These are phyloP conservation scores for Nyctereutes procyonoides DNA, from an alignment of 2,113 vertebrate species.

Conservation along the genomic window DNA sequence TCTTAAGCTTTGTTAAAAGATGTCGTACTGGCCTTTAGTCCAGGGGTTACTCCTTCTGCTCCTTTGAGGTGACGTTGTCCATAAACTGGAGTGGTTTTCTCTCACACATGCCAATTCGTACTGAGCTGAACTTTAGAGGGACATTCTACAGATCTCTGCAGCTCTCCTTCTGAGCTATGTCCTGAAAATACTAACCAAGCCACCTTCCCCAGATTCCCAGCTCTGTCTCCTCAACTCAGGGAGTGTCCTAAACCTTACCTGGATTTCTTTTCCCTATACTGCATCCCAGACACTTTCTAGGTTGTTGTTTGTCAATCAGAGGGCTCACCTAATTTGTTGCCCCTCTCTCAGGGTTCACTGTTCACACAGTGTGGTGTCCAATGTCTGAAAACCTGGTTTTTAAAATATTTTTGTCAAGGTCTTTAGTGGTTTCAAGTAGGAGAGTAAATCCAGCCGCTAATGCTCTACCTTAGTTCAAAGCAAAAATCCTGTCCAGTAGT, in stretches of 20 bases:
- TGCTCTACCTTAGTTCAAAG: background rate
- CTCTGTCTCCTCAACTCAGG: background rate
- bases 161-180: background rate
- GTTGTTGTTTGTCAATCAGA: background rate
- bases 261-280: background rate
- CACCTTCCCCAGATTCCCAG: background rate
- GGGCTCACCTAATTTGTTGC: background rate
- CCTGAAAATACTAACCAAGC: background rate
- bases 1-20: background rate
- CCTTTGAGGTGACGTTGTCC: background rate
- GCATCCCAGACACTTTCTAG: background rate
- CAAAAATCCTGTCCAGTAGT: conserved; percentile 8
- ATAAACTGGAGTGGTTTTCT: background rate
- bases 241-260: background rate
- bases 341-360: background rate
- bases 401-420: background rate
- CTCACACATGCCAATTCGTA: background rate
- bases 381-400: background rate
- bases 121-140: background rate
- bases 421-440: background rate
- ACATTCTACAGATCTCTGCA: background rate
- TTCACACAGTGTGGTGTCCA: background rate
- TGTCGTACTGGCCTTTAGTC: background rate
- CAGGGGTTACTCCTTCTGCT: background rate
- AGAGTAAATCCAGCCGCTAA: background rate